Base-by-base conservation (phyloP, 2,888 invertebrate species). In the Ctenicera cuprea region DNA sequence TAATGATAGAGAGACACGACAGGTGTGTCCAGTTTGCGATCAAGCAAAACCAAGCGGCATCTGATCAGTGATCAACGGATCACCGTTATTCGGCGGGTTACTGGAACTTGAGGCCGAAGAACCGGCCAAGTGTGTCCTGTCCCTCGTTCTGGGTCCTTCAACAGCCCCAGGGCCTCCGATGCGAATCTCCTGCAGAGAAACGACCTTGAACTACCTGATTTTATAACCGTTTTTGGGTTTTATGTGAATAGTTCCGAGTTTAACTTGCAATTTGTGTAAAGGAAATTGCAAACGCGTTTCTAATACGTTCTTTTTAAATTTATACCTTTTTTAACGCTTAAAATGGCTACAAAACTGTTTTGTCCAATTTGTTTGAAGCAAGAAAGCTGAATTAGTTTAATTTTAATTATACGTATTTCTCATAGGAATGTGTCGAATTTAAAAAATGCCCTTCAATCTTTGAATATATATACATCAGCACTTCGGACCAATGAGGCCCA, bases 71-170 rank as follows among this genome's bases (percentile, higher is more conserved):
- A 66, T 62, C 50, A 38, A 69, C 14, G 22, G 52, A 45, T 65
- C 64, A 71, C 74, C 74, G 74, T 74, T 74, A 74, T 65, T 64
- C 43, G 62, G 20, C 65, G 70, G 74, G 74, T 70, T 65, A 66
- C 65, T 74, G 66, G 70, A 45, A 74, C 73, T 69, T 59, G 54
- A 16, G 57, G 64, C 52, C 64, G 48, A 63, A 57, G 57, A 64
- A 71, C 64, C 65, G 67, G 67, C 67, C 45, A 26, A 16, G 37
- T 59, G 38, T n/a, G 14, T 18, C 38, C 18, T 7, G 16, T 45
- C 33, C 8, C 16, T 45, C 5, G 9, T 45, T 18, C 14, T 54
- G 54, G 54, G 54, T 54, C 54, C 54, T 22, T 26, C 14, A 7
- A 33, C 5, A 33, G 54, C 54, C 54, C 14, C 14, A 33, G 54